Percentiles rank a stretch among this genome's conserved stretches.
These are phyloP conservation scores for Hydropotes inermis DNA, from an alignment of 2,113 vertebrate genomes.

Conservation along the genomic window DNA sequence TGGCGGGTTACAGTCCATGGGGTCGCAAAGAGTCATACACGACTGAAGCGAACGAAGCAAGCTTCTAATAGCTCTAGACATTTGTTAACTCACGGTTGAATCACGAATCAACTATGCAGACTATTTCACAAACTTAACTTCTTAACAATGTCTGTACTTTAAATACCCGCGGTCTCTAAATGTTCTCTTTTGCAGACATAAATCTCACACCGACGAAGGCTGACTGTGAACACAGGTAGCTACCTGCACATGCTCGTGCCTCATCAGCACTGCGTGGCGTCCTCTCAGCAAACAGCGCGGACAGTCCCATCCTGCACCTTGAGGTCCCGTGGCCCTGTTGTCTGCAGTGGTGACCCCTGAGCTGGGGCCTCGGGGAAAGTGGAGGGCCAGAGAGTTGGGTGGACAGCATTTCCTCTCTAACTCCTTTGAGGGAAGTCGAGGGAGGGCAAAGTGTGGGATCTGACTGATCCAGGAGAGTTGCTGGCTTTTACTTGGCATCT, in stretches of 20 bases:
- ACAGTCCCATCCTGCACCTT: not conserved
- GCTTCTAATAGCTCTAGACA: not conserved
- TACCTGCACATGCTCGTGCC: not conserved
- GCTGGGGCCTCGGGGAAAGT: not conserved
- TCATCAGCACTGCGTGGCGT: not conserved
- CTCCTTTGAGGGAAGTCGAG: not conserved
- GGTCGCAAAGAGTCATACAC: not conserved
- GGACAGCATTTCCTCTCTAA: not conserved
- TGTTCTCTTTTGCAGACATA: not conserved
- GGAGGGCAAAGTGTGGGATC: not conserved
- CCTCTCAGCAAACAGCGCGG: not conserved
- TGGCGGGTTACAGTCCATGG: not conserved
- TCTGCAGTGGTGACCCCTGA: not conserved
- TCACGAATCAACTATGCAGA: not conserved
- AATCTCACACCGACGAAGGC: not conserved
- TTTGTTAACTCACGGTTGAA: not conserved
- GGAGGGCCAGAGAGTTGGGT: not conserved
- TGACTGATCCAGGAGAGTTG: not conserved
- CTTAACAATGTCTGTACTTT: not conserved
- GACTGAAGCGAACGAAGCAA: not conserved
- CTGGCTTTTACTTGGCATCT: conserved; percentile 43
- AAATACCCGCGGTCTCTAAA: not conserved
- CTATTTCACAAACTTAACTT: not conserved
- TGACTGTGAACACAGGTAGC: not conserved
- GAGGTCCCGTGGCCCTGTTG: not conserved